Base-by-base conservation (phyloP, 2,113 vertebrate species). In the Istiophorus platypterus region DNA sequence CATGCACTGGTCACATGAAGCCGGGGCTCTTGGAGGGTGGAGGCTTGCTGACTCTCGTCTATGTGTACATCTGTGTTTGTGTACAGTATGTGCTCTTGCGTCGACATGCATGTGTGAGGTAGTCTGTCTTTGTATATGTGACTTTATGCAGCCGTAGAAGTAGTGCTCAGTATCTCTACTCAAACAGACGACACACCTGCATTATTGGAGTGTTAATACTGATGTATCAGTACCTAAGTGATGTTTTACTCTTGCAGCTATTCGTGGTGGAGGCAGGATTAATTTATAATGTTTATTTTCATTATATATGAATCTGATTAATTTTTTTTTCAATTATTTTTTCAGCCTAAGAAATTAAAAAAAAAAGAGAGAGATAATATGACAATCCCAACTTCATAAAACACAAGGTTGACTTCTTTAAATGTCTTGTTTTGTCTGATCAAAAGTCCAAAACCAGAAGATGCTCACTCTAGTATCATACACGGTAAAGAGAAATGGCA, bases 1-100 rank as follows among this genome's bases (percentile, higher is more conserved):
- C 87, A 81, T 76, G 70, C 82, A 70, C 56, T 76, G 76, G 78
- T 90, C 87, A 90, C 86, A 81, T 89, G 86, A 89, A 80, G 29
- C 37, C 7, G 34, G 66, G 68, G 67, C 51, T 85, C 29, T 71
- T 69, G 64, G 22, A 68, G 67, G 74, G 74, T 13, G 42, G 76
- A 76, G 66, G 59, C 68, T 72, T 1, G 42, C 52, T 13, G 5
- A 75, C 37, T 56, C 42, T 65, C 41, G 22, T 22, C 7, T 29
- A 54, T 72, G 67, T 54, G 68, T 54, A 54, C 51, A 11, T 52
- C 20, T 42, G 24, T 51, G 31, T 72, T 66, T 70, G 67, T 78
- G 64, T 39, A 42, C 45, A 42, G 75, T 34, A 34, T 83, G 58
- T 71, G 47, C 47, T 27, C 8, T 4, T 59, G 49, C n/a, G 26